Conservation (phyloP, 2,888 invertebrate species). For the Drosophila niveifrons region DNA sequence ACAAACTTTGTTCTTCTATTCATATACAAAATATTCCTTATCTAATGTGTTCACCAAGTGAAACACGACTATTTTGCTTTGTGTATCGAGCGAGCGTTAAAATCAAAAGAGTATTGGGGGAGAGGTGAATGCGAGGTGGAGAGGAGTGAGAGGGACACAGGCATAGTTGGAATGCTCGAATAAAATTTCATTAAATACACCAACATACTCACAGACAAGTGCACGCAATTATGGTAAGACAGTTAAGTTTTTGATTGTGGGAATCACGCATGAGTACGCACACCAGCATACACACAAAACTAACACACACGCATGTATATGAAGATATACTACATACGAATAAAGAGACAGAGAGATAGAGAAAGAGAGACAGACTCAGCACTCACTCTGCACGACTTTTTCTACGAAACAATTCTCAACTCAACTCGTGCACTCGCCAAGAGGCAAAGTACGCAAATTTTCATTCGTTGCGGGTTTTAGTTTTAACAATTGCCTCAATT, state of each 20-base stretch:
- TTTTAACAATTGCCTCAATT: constrained; percentile 82
- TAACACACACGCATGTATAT: constrained; percentile 8
- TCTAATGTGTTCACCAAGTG: not conserved
- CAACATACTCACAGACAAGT: constrained; percentile 73
- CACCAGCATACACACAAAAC: constrained; percentile 49
- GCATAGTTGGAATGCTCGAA: constrained; percentile 67
- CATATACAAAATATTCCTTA: not conserved
- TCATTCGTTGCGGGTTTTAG: constrained; percentile 79
- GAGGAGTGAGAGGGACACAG: not conserved
- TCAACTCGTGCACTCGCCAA: constrained; percentile 62
- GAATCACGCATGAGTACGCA: constrained; percentile 80
- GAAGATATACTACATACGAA: not conserved
- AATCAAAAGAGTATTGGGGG: constrained; percentile 5
- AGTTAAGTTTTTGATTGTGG: constrained; percentile 83
- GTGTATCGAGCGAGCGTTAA: not conserved
- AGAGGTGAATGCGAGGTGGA: not conserved
- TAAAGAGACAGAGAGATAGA: not conserved
- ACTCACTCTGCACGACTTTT: constrained; percentile 42
- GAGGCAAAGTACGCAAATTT: constrained; percentile 69
- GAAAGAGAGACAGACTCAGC: constrained; percentile 1
- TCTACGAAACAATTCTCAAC: constrained; percentile 69
- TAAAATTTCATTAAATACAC: constrained; percentile 82
- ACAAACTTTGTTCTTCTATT: too few species aligned
- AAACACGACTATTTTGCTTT: not conserved
- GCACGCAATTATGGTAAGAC: constrained; percentile 82